Conservation (phyloP, 2,888 invertebrate species). For the Leptinotarsa tumamoca region DNA sequence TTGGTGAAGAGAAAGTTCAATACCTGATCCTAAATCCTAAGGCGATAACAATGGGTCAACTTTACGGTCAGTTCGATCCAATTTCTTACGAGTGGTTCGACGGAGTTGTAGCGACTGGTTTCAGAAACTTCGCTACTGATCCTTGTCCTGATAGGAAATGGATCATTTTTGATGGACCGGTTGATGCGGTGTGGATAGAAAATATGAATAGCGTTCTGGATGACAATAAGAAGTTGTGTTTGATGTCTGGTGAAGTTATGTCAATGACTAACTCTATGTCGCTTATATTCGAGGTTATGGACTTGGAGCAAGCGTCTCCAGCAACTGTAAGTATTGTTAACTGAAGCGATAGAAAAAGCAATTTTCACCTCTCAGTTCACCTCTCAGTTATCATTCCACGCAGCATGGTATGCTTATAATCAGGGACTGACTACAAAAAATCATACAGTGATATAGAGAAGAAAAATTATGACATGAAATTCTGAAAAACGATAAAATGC, state of each 20-base stretch:
- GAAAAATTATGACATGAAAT: too few species aligned
- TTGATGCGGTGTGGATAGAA: slow-evolving; percentile 92
- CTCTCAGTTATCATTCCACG: too few species aligned
- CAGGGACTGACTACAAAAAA: too few species aligned
- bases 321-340: slow-evolving; percentile 74
- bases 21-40: slow-evolving; percentile 92
- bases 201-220: slow-evolving; percentile 91
- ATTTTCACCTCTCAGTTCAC: not conserved
- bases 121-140: slow-evolving; percentile 81
- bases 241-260: slow-evolving; percentile 90
- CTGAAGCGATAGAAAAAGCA: not conserved
- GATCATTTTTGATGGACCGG: slow-evolving; percentile 93
- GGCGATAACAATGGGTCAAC: slow-evolving; percentile 90
- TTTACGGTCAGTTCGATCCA: slow-evolving; percentile 93
- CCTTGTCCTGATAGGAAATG: slow-evolving; percentile 84
- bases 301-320: slow-evolving; percentile 85
- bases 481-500: too few species aligned
- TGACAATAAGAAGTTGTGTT: slow-evolving; percentile 88
- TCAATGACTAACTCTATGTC: slow-evolving; percentile 85
- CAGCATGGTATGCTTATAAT: too few species aligned
- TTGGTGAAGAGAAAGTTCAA: slow-evolving; percentile 70
- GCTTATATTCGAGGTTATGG: slow-evolving; percentile 90
- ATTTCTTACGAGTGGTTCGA: slow-evolving; percentile 91
- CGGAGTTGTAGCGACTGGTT: slow-evolving; percentile 85
- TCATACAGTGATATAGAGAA: too few species aligned